phyloP scores from a whole-genome alignment of 1,140 invertebrate species.

The Andrena cerasifolii region DNA sequence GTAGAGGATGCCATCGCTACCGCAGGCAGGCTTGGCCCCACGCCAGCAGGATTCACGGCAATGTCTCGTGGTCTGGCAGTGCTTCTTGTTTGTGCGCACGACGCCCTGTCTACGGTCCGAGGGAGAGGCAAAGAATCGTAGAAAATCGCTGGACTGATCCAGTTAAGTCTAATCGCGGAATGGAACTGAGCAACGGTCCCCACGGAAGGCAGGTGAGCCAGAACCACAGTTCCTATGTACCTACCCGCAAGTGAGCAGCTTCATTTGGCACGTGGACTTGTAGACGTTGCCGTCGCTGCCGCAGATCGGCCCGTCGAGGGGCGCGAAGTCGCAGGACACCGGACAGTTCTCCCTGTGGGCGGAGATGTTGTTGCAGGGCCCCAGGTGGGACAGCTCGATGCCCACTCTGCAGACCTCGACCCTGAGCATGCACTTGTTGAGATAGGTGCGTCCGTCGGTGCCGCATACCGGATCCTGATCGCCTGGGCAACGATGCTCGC shows the following conservation, averaged over 20 bases:
- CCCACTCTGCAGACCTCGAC: constrained; percentile 91
- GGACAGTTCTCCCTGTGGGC: constrained; percentile 94
- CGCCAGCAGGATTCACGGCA: constrained; percentile 95
- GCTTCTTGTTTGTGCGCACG: constrained; percentile 92
- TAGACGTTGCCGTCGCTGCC: constrained; percentile 96
- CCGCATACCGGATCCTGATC: constrained; percentile 95
- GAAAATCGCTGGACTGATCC: constrained; percentile 15
- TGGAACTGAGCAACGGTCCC: too few species aligned
- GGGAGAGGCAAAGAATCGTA: not conserved
- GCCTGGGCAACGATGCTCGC: constrained; percentile 89
- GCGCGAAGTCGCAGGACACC: constrained; percentile 91
- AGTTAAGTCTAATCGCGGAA: too few species aligned
- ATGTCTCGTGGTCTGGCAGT: constrained; percentile 95
- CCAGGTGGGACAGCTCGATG: constrained; percentile 89
- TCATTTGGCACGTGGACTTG: constrained; percentile 96
- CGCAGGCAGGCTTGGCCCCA: constrained; percentile 94
- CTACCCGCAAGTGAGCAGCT: constrained; percentile 93
- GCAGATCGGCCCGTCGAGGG: constrained; percentile 94
- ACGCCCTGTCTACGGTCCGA: constrained; percentile 86
- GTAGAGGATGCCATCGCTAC: constrained; percentile 95
- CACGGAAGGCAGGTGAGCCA: too few species aligned
- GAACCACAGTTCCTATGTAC: too few species aligned
- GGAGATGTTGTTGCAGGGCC: constrained; percentile 93
- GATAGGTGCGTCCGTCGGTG: constrained; percentile 93
- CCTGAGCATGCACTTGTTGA: constrained; percentile 95